A percentile compares a stretch with the other conserved stretches of the same genome.
Evolutionary conservation across 1,140 invertebrate species (phyloP).

Genomic region (Lepidotrigona ventralis): DNA sequence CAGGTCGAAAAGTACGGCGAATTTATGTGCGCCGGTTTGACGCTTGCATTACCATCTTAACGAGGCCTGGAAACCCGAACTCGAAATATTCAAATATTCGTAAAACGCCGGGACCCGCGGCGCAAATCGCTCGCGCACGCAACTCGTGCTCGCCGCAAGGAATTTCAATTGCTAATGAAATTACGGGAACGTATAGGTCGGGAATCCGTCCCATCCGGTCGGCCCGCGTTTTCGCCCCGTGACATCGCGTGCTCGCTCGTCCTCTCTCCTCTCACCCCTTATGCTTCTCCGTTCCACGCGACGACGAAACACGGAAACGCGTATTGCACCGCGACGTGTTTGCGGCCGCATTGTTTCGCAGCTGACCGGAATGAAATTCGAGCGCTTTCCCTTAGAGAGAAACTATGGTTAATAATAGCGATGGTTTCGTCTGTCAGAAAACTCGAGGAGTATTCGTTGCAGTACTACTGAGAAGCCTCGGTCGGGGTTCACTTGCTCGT

Average conservation of each 20-base stretch:
- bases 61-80: background rate
- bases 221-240: conserved; percentile 6
- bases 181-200: conserved; percentile 56
- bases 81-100: conserved; percentile 24
- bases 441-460: background rate
- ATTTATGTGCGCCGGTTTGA: conserved; percentile 1
- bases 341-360: conserved; percentile 42
- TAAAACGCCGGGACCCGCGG: conserved; percentile 37
- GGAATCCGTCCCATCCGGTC: conserved; percentile 27
- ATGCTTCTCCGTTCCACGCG: background rate
- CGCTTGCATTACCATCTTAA: conserved; percentile 37
- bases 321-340: conserved; percentile 38
- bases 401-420: background rate
- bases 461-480: background rate
- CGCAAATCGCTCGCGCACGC: conserved; percentile 54
- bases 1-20: background rate
- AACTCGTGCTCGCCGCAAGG: conserved; percentile 57
- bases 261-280: too few relatives aligned
- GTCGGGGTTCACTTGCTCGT: background rate
- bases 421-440: background rate
- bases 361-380: background rate
- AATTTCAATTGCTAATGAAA: conserved; percentile 75
- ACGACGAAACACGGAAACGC: conserved; percentile 34
- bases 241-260: background rate
- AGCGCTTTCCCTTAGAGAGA: background rate